These are phyloP conservation scores for Himalopsyche japonica DNA, from an alignment of 2,888 invertebrate species.

Conservation along the genomic window DNA sequence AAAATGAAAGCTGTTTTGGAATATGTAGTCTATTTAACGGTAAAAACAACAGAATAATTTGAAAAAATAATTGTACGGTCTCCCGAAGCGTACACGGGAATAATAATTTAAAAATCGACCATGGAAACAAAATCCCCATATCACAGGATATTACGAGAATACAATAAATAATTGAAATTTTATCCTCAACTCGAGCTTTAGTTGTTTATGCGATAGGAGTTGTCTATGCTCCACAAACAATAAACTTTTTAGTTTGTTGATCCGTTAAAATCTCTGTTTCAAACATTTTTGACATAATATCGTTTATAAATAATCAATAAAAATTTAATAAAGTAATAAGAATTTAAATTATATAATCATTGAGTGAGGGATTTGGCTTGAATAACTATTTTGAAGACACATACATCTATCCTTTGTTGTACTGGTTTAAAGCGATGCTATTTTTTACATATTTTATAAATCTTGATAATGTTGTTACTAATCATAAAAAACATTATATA, in stretches of 20 bases:
- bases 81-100: not conserved
- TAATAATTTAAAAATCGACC: constrained; percentile 11
- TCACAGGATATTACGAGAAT: not conserved
- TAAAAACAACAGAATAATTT: not conserved
- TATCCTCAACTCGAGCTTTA: not conserved
- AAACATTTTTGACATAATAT: rapidly evolving
- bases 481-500: no score
- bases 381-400: no score
- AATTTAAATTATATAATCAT: no score
- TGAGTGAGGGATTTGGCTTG: no score
- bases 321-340: no score
- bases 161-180: not conserved
- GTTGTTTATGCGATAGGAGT: not conserved
- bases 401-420: no score
- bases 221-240: not conserved
- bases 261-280: no score
- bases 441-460: no score
- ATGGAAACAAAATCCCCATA: constrained; percentile 1
- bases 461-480: no score
- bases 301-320: no score
- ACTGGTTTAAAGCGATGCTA: no score
- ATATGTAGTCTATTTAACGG: not conserved
- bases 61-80: not conserved
- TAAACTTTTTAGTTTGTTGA: not conserved
- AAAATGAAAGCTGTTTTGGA: not conserved